Evolutionary conservation across 2,797 vertebrate species (phyloP).

Genomic region (Sebastes elongatus): DNA sequence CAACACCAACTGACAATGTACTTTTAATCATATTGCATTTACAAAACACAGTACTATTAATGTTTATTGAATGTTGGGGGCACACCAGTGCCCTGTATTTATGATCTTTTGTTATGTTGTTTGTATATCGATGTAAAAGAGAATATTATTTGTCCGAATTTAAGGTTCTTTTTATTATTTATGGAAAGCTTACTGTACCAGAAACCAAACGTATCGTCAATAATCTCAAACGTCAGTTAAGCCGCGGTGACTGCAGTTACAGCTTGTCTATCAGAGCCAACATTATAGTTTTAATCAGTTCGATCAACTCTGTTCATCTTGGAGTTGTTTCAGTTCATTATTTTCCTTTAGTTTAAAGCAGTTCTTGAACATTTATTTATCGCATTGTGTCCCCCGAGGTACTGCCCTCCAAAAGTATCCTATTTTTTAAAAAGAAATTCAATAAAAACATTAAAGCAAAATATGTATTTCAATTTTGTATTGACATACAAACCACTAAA

Average conservation of each 20-base stretch:
- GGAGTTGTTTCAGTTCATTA: neutral
- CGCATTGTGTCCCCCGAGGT: slow-evolving; percentile 2
- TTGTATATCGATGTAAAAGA: slow-evolving; percentile 73
- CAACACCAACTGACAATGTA: slow-evolving; percentile 47
- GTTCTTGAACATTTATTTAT: slow-evolving; percentile 31
- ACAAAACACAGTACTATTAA: slow-evolving; percentile 58
- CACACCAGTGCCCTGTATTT: slow-evolving; percentile 63
- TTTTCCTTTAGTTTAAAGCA: neutral
- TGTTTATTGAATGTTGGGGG: slow-evolving; percentile 72
- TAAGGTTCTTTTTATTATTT: slow-evolving; percentile 74
- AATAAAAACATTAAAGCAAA: neutral
- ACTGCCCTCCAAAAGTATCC: neutral
- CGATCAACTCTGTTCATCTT: neutral
- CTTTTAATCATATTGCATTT: slow-evolving; percentile 65
- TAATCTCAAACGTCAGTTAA: slow-evolving; percentile 30
- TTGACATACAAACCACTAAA: slow-evolving; percentile 28
- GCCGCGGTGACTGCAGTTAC: slow-evolving; percentile 54
- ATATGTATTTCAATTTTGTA: slow-evolving; percentile 8
- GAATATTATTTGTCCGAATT: slow-evolving; percentile 69
- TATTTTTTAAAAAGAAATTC: neutral
- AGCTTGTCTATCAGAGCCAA: slow-evolving; percentile 49
- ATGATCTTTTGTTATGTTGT: slow-evolving; percentile 73
- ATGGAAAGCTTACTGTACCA: slow-evolving; percentile 61
- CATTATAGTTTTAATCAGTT: slow-evolving; percentile 4
- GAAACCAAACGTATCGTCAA: slow-evolving; percentile 47